A percentile compares a stretch with the other conserved stretches of the same genome.
Conservation (phyloP, 2,797 vertebrate genomes). For the Meda fulgida region DNA sequence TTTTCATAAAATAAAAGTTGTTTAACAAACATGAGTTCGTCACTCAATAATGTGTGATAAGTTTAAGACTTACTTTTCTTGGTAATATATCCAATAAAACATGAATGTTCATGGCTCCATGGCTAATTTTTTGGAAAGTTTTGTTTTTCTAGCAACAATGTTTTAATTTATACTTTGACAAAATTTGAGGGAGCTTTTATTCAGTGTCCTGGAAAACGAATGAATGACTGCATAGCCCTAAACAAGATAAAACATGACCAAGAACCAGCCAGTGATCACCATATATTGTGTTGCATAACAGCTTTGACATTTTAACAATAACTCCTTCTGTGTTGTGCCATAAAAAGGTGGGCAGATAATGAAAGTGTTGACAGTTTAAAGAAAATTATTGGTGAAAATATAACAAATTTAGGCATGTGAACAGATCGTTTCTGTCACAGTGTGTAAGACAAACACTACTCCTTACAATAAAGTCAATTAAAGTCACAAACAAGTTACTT, state of each 20-base stretch:
- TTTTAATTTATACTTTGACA: background rate
- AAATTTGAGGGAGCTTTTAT: background rate
- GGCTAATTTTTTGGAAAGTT: background rate
- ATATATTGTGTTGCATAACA: slow-evolving; percentile 1
- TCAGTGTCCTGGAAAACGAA: background rate
- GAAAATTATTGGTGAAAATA: background rate
- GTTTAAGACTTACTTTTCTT: background rate
- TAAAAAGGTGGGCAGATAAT: background rate
- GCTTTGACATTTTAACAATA: slow-evolving; percentile 1
- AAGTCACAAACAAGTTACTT: background rate
- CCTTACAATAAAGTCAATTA: background rate
- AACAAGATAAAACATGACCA: background rate
- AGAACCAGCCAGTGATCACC: background rate
- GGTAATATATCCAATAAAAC: background rate
- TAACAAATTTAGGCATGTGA: background rate
- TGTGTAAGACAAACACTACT: background rate
- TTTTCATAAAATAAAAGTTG: background rate
- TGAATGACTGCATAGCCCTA: background rate
- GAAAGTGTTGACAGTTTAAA: background rate
- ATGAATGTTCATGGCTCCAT: background rate
- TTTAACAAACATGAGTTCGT: background rate
- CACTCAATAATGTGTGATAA: background rate
- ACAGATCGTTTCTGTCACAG: background rate
- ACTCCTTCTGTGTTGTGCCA: background rate
- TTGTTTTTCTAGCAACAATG: background rate